These are phyloP conservation scores for Hyles vespertilio DNA, from an alignment of 1,140 invertebrate genomes.

Conservation along the genomic window DNA sequence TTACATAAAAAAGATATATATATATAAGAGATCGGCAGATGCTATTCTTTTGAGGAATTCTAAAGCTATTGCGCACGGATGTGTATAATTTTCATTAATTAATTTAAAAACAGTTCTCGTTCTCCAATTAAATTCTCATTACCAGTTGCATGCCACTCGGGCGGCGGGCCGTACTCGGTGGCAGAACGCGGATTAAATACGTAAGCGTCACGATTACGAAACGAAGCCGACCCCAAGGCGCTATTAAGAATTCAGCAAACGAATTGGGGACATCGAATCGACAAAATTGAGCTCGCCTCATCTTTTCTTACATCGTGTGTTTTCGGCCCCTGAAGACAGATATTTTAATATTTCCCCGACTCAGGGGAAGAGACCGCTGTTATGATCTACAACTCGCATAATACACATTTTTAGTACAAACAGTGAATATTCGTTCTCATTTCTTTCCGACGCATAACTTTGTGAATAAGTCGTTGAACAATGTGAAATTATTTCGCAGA, in stretches of 20 bases:
- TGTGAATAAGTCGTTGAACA: constrained; percentile 54
- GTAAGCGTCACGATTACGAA: constrained; percentile 55
- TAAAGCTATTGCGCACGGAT: too few species aligned
- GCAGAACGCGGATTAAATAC: constrained; percentile 59
- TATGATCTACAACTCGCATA: constrained; percentile 62
- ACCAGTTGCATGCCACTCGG: constrained; percentile 27
- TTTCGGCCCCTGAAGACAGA: constrained; percentile 50
- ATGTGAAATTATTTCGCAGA: constrained; percentile 54
- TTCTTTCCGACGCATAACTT: constrained; percentile 46
- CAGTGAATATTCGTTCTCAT: constrained; percentile 42
- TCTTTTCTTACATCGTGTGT: constrained; percentile 66
- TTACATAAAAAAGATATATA: too few species aligned
- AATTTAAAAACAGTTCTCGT: constrained; percentile 20
- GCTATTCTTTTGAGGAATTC: too few species aligned
- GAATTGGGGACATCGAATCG: constrained; percentile 69
- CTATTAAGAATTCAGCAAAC: constrained; percentile 69
- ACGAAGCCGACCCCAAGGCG: constrained; percentile 44
- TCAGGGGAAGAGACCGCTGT: constrained; percentile 52
- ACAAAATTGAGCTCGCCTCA: constrained; percentile 67
- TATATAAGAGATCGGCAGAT: too few species aligned
- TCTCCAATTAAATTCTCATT: constrained; percentile 56
- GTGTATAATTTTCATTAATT: constrained; percentile 10
- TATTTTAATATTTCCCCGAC: constrained; percentile 61
- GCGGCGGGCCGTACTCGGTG: constrained; percentile 2
- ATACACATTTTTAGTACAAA: constrained; percentile 47